These are phyloP conservation scores for Aspidiotus rigidus DNA, from an alignment of 2,888 invertebrate species.

Conservation along the genomic window DNA sequence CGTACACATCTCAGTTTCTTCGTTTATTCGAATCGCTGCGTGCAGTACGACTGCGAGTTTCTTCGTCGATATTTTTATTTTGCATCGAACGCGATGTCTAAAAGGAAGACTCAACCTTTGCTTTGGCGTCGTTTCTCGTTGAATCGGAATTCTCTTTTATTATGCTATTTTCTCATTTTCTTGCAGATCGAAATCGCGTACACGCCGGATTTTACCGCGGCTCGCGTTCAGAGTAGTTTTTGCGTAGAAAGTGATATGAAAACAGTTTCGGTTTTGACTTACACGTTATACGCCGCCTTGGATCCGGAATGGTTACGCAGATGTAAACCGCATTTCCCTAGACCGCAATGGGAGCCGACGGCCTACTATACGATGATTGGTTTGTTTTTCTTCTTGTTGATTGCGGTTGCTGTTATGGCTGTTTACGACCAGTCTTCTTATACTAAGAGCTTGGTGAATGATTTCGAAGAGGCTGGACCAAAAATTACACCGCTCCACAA, in stretches of 20 bases:
- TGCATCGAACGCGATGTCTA: not conserved
- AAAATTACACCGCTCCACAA: conserved; percentile 15
- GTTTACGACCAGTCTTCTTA: conserved; percentile 21
- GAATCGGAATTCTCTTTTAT: not conserved
- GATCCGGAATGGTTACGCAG: conserved; percentile 55
- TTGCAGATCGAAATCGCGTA: conserved; percentile 66
- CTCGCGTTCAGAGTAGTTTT: conserved; percentile 58
- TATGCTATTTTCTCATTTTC: not conserved
- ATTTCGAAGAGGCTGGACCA: conserved; percentile 17
- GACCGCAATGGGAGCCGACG: conserved; percentile 67
- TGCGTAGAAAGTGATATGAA: conserved; percentile 54
- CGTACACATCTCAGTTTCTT: too few relatives aligned
- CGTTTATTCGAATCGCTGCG: too few relatives aligned
- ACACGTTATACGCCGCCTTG: conserved; percentile 55
- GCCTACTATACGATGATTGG: conserved; percentile 50
- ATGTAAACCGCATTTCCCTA: conserved; percentile 58
- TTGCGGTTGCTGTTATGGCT: conserved; percentile 25
- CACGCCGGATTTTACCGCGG: conserved; percentile 76
- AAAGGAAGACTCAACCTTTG: not conserved
- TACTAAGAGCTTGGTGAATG: conserved; percentile 15
- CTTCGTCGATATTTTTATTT: not conserved
- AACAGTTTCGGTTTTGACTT: conserved; percentile 50
- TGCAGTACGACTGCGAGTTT: too few relatives aligned
- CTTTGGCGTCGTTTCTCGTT: not conserved
- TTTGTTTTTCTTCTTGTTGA: conserved; percentile 25